Conservation (phyloP, 2,888 invertebrate genomes). For the Pachymerium ferrugineum region DNA sequence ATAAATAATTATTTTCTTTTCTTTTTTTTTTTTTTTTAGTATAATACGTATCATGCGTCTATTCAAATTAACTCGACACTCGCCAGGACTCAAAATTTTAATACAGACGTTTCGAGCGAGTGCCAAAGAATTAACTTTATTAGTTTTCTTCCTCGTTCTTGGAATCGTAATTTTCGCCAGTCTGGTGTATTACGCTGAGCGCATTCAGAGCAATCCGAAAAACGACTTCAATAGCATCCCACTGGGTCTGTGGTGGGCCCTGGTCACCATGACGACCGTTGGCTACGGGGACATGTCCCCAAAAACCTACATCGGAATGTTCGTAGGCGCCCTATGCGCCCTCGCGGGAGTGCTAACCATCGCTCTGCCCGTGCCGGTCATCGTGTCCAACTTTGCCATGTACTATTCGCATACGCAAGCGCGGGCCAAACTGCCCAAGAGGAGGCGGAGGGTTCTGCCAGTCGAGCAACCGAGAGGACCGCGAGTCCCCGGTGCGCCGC, state of each 20-base stretch:
- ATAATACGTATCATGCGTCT: conserved; percentile 96
- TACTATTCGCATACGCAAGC: conserved; percentile 69
- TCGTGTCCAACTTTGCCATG: conserved; percentile 89
- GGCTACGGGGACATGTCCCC: conserved; percentile 99
- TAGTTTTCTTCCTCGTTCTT: conserved; percentile 95
- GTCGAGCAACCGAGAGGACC: conserved; percentile 83
- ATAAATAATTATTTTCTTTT: neutral
- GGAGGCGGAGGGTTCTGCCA: conserved; percentile 89
- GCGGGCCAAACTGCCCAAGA: conserved; percentile 96
- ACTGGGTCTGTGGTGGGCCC: conserved; percentile 95
- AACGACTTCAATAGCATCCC: conserved; percentile 99
- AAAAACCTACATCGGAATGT: conserved; percentile 97
- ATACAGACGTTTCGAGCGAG: conserved; percentile 96
- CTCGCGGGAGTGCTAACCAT: conserved; percentile 97
- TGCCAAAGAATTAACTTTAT: conserved; percentile 88
- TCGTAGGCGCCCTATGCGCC: conserved; percentile 95
- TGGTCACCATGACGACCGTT: conserved; percentile 98
- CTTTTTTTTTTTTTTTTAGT: conserved; percentile 39
- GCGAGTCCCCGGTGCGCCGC: conserved; percentile 55
- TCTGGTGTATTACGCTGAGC: conserved; percentile 95
- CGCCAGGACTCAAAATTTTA: conserved; percentile 94
- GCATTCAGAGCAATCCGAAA: conserved; percentile 73
- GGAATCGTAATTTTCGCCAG: conserved; percentile 98
- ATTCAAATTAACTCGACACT: conserved; percentile 94
- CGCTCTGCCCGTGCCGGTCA: conserved; percentile 97